phyloP scores from a whole-genome alignment of 23 tunicate genomes.

The Trididemnum nubilum region DNA sequence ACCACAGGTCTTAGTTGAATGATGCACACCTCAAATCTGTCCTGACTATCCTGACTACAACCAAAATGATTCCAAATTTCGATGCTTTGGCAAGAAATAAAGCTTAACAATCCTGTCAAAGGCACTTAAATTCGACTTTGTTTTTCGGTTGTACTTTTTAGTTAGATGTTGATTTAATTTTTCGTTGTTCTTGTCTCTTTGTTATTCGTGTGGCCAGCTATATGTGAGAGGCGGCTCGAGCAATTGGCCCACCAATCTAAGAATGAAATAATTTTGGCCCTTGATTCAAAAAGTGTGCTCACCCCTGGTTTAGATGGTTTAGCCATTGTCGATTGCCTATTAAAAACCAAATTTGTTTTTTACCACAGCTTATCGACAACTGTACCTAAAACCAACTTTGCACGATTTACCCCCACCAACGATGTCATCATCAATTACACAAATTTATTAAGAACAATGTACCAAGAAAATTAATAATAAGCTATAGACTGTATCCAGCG shows the following conservation, averaged over 20 bases:
- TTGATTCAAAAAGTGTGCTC: neutral
- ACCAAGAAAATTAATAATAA: no score
- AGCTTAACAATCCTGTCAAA: neutral
- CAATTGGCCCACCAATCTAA: neutral
- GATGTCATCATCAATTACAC: no score
- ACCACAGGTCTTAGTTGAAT: conserved; percentile 20
- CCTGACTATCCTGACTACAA: conserved; percentile 13
- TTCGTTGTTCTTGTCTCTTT: neutral
- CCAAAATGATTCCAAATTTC: neutral
- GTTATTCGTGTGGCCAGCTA: neutral
- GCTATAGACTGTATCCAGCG: no score
- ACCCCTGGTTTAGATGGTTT: no score
- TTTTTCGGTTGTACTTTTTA: neutral
- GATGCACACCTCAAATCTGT: conserved; percentile 23
- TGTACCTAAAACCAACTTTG: no score
- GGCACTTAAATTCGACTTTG: neutral
- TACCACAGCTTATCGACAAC: no score
- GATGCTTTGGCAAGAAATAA: neutral
- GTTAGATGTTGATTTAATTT: neutral
- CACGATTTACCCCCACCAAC: no score
- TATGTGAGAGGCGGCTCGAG: neutral
- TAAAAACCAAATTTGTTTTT: no score
- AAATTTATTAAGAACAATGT: no score
- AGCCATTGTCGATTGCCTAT: no score
- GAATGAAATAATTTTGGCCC: neutral